These are phyloP conservation scores for Sphaerophoria taeniata DNA, from an alignment of 2,888 invertebrate species.

Conservation along the genomic window DNA sequence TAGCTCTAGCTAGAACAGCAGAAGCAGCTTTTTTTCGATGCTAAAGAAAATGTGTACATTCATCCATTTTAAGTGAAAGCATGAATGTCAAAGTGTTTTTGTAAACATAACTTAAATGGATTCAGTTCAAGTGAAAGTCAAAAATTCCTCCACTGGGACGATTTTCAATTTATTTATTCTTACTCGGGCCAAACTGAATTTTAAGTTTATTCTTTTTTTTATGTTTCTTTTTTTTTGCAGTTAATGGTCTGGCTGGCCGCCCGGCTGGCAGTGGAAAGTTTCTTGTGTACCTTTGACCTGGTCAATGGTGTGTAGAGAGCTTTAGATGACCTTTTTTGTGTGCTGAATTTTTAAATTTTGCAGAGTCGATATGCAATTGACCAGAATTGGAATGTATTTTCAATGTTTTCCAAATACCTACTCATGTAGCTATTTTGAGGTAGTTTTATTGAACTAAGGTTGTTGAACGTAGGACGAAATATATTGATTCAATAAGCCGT, in stretches of 20 bases:
- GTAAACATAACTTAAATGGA: constrained; percentile 48
- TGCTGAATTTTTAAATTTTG: constrained; percentile 22
- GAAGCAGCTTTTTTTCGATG: background rate
- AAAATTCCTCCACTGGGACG: constrained; percentile 46
- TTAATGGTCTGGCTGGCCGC: constrained; percentile 1
- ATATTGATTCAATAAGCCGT: too few species aligned
- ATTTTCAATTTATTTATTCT: constrained; percentile 34
- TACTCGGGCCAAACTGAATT: constrained; percentile 25
- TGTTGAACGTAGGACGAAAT: background rate
- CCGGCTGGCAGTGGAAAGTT: background rate
- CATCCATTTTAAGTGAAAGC: constrained; percentile 69
- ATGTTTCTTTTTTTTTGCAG: background rate
- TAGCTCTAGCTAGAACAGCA: background rate
- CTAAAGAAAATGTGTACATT: constrained; percentile 55
- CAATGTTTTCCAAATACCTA: constrained; percentile 20
- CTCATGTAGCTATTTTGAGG: background rate
- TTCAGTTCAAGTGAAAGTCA: constrained; percentile 53
- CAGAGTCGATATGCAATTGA: constrained; percentile 26
- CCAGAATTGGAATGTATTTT: constrained; percentile 21
- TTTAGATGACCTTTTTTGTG: constrained; percentile 20
- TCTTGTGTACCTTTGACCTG: constrained; percentile 20
- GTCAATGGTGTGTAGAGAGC: constrained; percentile 22
- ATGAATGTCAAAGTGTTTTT: constrained; percentile 61
- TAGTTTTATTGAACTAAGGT: background rate
- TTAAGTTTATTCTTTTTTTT: constrained; percentile 5